These are phyloP conservation scores for Urocolius indicus DNA, from an alignment of 2,113 vertebrate species.

Conservation along the genomic window DNA sequence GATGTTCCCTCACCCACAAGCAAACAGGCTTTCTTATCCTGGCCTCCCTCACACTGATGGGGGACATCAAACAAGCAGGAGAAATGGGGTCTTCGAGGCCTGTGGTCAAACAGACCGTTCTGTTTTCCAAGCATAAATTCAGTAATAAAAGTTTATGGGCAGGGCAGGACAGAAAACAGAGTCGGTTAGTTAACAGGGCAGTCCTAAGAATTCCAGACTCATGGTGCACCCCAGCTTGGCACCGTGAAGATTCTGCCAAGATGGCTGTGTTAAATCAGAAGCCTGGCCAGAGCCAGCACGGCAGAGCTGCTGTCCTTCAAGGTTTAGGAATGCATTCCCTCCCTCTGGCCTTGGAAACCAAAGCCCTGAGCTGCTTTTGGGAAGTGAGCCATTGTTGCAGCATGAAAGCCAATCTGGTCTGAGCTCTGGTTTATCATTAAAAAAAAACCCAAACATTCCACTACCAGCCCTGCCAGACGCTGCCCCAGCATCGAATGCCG, in stretches of 20 bases:
- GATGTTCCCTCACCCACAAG: not conserved
- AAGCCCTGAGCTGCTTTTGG: not conserved
- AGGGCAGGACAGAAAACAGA: not conserved
- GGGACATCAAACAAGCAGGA: not conserved
- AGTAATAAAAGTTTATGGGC: not conserved
- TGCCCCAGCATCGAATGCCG: conserved; percentile 3
- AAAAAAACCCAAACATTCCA: conserved; percentile 20
- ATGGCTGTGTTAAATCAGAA: not conserved
- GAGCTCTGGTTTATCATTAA: conserved; percentile 32
- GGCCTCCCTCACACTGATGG: not conserved
- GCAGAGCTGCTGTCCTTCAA: not conserved
- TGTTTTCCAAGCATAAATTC: not conserved
- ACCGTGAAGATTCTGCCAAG: not conserved
- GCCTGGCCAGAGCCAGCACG: not conserved
- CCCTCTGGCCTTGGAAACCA: conserved; percentile 17
- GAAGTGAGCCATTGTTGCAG: not conserved
- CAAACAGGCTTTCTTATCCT: not conserved
- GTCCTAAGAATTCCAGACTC: not conserved
- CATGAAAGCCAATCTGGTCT: conserved; percentile 46
- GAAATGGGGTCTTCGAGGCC: not conserved
- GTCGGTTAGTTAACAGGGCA: not conserved
- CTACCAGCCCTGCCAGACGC: conserved; percentile 49
- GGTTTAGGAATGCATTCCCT: not conserved
- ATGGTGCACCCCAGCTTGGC: not conserved
- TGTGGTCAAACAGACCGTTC: not conserved